Evolutionary conservation across 2,888 invertebrate genomes (phyloP), one percentile per base, ranked within the genome.

Genomic region (Conomelus anceps): DNA sequence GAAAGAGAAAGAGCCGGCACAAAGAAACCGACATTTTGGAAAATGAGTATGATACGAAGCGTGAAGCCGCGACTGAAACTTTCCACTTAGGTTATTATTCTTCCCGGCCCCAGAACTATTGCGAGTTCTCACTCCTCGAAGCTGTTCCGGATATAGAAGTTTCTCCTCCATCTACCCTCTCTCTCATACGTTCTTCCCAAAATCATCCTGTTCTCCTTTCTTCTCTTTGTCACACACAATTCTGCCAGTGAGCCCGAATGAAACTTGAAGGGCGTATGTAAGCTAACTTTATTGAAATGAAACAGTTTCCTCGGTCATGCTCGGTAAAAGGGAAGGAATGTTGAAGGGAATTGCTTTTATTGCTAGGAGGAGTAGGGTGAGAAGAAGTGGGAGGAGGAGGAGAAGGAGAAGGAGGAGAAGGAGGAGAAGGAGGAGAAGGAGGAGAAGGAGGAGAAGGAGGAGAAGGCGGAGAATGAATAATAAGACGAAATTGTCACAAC

Each of bases 391-490:
- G 17, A 41, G 41, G 41, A 41, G 63, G n/a, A 63, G n/a, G n/a
- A 63, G 23, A n/a, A n/a, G 41, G 86, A 84, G 29, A 26, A 86
- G 6, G n/a, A 34, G 24, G 23, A 84, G 90, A 89, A 90, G 90
- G 90, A 89, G 87, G 88, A 91, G 88, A 88, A 90, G 88, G 91
- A 90, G 86, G 85, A 86, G 84, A 88, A 87, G 88, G 86, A 85
- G 90, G 84, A 89, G 87, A 88, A 90, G 88, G 88, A 90, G 88
- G 89, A 87, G 87, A 29, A 84, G 87, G 88, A 24, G 89, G 88
- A 89, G 87, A 84, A 87, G n/a, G n/a, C 1, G n/a, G 63, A 63
- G 34, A 34, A 63, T 13, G n/a, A n/a, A n/a, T n/a, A n/a, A n/a
- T n/a, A n/a, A n/a, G n/a, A n/a, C n/a, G n/a, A n/a, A n/a, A n/a